phyloP scores from a whole-genome alignment of 35 echinoderm and acorn worm genomes.

The Stichopus chloronotus region DNA sequence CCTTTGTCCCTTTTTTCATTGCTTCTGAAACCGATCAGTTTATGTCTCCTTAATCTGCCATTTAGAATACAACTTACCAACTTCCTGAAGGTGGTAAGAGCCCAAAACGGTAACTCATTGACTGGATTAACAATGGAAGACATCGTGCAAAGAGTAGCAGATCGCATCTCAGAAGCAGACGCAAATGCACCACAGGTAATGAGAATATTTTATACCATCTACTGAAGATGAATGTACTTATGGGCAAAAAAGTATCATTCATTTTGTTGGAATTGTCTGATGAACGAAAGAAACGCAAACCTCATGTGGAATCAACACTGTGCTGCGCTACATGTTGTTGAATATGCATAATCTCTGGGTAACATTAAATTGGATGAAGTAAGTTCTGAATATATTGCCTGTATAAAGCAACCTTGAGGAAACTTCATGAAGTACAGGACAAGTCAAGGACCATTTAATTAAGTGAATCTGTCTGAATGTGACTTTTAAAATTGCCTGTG shows the following conservation, averaged over 20 bases:
- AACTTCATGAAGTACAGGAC: too few relatives aligned
- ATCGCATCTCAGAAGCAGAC: slow-evolving; percentile 39
- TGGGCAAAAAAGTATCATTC: background rate
- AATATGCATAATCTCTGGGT: too few relatives aligned
- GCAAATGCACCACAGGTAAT: background rate
- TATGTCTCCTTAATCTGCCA: background rate
- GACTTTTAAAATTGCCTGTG: too few relatives aligned
- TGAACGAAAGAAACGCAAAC: background rate
- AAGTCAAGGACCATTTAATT: too few relatives aligned
- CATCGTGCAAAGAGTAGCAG: slow-evolving; percentile 67
- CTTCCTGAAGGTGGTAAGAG: slow-evolving; percentile 76
- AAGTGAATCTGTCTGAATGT: too few relatives aligned
- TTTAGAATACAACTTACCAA: slow-evolving; percentile 83
- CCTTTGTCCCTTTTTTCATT: background rate
- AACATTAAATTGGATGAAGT: too few relatives aligned
- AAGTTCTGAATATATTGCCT: too few relatives aligned
- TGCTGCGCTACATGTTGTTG: too few relatives aligned
- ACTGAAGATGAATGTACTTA: background rate
- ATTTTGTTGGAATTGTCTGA: background rate
- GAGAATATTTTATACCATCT: background rate
- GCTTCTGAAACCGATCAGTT: too few relatives aligned
- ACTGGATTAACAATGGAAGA: slow-evolving; percentile 87
- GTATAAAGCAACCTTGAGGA: too few relatives aligned
- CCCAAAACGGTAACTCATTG: slow-evolving; percentile 78
- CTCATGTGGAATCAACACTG: too few relatives aligned